A percentile compares a stretch with the other conserved stretches of the same genome.
Evolutionary conservation across 2,797 vertebrate genomes (phyloP).

Genomic region (Heteromormyrus szaboi): DNA sequence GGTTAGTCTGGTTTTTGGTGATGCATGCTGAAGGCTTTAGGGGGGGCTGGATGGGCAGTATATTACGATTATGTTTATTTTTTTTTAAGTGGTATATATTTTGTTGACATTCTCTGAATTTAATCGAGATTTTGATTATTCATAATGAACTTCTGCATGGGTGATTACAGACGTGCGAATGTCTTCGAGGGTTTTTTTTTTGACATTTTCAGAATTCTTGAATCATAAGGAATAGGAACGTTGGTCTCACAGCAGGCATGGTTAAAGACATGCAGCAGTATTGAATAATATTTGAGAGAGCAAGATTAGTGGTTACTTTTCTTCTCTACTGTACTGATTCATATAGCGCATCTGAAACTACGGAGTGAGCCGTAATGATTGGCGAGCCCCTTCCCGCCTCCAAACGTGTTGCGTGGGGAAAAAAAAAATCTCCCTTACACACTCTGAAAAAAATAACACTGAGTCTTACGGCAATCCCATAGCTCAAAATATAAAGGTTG

Average conservation of each 20-base stretch:
- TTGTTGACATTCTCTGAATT: not conserved
- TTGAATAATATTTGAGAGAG: not conserved
- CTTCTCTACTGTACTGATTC: not conserved
- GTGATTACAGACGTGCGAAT: not conserved
- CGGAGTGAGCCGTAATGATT: not conserved
- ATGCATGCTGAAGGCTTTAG: not conserved
- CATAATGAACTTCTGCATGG: not conserved
- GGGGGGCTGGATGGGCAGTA: not conserved
- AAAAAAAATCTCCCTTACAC: not conserved
- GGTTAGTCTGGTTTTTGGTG: not conserved
- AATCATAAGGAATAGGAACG: not conserved
- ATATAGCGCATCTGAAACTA: not conserved
- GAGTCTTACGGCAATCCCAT: not conserved
- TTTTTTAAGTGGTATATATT: not conserved
- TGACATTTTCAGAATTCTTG: not conserved
- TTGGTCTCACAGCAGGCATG: not conserved
- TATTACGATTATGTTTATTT: not conserved
- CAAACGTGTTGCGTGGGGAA: not conserved
- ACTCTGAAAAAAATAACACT: not conserved
- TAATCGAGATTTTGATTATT: not conserved
- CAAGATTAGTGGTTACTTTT: not conserved
- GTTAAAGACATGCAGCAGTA: not conserved
- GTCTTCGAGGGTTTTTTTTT: not conserved
- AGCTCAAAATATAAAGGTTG: constrained; percentile 5
- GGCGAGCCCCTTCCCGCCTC: not conserved